phyloP scores from a whole-genome alignment of 2,113 vertebrate species.

The Pithys albifrons region DNA sequence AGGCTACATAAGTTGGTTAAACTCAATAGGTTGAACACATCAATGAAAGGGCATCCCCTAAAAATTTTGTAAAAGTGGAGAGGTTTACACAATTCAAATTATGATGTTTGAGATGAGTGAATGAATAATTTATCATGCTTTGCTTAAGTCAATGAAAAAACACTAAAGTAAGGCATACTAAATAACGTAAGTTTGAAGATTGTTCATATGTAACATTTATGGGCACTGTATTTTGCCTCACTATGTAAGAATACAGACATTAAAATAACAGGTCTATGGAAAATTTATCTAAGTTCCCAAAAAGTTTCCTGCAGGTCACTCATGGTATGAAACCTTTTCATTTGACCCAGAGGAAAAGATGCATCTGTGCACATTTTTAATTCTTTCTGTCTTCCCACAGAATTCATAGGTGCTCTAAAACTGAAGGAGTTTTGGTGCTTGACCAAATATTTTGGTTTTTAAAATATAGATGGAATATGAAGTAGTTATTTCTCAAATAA shows the following conservation, averaged over 20 bases:
- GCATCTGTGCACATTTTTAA: neutral
- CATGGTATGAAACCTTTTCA: neutral
- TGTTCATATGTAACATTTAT: neutral
- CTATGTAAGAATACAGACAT: neutral
- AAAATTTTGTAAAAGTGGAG: neutral
- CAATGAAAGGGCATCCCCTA: neutral
- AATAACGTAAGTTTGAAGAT: neutral
- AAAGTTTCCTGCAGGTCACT: neutral
- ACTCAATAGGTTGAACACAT: neutral
- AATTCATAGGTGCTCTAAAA: neutral
- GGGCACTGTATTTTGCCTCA: neutral
- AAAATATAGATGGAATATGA: neutral
- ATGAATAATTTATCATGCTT: neutral
- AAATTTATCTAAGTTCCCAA: neutral
- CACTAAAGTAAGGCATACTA: neutral
- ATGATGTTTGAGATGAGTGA: neutral
- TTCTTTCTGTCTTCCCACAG: neutral
- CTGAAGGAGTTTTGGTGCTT: neutral
- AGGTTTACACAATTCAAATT: neutral
- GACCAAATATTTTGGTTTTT: neutral
- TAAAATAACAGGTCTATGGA: neutral
- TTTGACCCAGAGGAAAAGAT: neutral
- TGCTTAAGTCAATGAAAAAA: neutral
- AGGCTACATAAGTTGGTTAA: neutral
- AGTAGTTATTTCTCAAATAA: neutral